Base-by-base conservation (phyloP, 2,797 vertebrate species). In the Muscicapa comitata region DNA sequence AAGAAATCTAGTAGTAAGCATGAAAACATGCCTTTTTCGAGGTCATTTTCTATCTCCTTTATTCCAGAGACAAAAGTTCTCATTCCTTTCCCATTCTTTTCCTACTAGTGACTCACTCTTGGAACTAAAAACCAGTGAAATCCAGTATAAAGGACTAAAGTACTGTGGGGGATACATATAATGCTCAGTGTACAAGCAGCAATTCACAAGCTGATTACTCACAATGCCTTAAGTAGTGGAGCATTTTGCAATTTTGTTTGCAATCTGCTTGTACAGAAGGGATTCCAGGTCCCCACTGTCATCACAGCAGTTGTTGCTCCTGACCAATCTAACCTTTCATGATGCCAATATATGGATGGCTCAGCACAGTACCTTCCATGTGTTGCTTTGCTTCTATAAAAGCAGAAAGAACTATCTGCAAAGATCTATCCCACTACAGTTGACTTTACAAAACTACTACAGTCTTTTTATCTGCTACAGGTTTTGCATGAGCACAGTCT, bases 171-270 rank as follows among this genome's bases (percentile, higher is more conserved):
- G 18, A 2, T 51, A 45, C 14, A 7, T 33, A 4, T 47, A 51
- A 38, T n/a, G 17, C 47, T 68, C 61, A 25, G 26, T n/a, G 54
- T 62, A 58, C 61, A 58, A 83, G 45, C 42, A 61, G 11, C 35
- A 80, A 33, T 47, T 87, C 85, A 70, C 61, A 88, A 72, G 88
- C 62, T 66, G 45, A 72, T 96, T 84, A 92, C 28, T 94, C 51
- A 45, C 13, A 54, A 33, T 16, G 40, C 35, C 26, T 72, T 33
- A 25, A 17, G 17, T 66, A n/a, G 9, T 65, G 66, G 43, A 86
- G 51, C 33, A 55, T 92, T 90, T 51, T 84, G 31, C 42, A 45
- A 19, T 86, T 85, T 74, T 17, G 19, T 76, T 88, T 91, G 47
- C 25, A 45, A 2, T 66, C 66, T 84, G 18, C 54, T 86, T 26